phyloP scores from a whole-genome alignment of 2,888 invertebrate species.

The Rhamnusium bicolor region DNA sequence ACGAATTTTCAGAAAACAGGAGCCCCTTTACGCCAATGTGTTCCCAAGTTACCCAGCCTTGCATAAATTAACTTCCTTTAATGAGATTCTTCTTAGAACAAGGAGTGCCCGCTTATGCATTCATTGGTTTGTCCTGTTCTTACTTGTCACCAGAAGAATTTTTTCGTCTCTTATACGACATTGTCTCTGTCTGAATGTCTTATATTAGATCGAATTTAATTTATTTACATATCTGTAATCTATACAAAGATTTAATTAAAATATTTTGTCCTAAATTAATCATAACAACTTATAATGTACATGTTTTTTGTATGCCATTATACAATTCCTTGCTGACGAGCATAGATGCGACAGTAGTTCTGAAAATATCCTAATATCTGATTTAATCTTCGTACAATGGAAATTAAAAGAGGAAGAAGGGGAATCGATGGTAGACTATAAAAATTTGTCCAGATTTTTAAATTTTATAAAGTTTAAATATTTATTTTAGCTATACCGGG shows the following conservation, averaged over 20 bases:
- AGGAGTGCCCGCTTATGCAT: slow-evolving; percentile 44
- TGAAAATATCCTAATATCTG: neutral
- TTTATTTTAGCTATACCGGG: too few species aligned
- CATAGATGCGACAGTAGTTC: neutral
- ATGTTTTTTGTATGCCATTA: neutral
- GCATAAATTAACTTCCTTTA: slow-evolving; percentile 42
- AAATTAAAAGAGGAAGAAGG: neutral
- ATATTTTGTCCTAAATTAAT: neutral
- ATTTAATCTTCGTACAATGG: neutral
- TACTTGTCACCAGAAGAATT: slow-evolving; percentile 40
- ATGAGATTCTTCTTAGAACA: slow-evolving; percentile 43
- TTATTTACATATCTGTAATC: neutral
- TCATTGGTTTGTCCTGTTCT: slow-evolving; percentile 39
- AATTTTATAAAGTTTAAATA: too few species aligned
- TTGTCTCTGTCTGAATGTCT: slow-evolving; percentile 2
- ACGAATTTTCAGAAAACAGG: neutral
- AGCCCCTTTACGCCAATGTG: neutral
- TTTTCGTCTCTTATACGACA: neutral
- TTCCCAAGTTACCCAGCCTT: slow-evolving; percentile 37
- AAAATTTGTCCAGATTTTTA: neutral
- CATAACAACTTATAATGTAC: neutral
- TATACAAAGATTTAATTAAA: neutral
- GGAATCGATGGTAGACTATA: neutral
- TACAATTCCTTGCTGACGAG: neutral
- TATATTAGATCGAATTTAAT: neutral